A percentile compares a stretch with the other conserved stretches of the same genome.
These are phyloP conservation scores for Psittacula cyanocephala DNA, from an alignment of 2,113 vertebrate species.

Conservation along the genomic window DNA sequence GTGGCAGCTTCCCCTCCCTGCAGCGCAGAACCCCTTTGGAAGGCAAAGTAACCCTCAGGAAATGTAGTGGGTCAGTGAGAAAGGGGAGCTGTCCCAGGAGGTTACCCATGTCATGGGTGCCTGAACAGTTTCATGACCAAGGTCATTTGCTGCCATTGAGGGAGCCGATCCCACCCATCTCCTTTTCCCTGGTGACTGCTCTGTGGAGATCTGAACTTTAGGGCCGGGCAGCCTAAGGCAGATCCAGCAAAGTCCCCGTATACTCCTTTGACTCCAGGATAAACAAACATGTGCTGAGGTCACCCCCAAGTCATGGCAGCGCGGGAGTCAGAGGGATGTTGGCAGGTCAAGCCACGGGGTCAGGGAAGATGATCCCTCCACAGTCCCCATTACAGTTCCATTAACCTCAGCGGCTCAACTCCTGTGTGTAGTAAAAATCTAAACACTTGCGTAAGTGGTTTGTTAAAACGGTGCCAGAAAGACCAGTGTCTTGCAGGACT, in stretches of 20 bases:
- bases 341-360: not conserved
- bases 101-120: not conserved
- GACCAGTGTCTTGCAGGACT: slow-evolving; percentile 1
- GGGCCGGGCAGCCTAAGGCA: not conserved
- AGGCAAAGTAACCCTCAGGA: not conserved
- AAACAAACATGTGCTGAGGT: slow-evolving; percentile 42
- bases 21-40: not conserved
- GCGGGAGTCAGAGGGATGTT: not conserved
- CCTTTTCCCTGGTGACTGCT: not conserved
- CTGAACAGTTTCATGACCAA: not conserved
- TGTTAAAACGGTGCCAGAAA: not conserved
- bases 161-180: not conserved
- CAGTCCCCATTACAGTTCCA: not conserved
- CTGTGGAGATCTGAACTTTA: not conserved
- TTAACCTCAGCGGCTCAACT: slow-evolving; percentile 14
- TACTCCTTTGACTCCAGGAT: not conserved
- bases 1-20: not conserved
- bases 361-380: not conserved
- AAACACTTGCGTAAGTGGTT: slow-evolving; percentile 25
- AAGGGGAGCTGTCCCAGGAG: not conserved
- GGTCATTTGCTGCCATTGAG: not conserved
- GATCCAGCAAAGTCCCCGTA: not conserved
- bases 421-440: not conserved
- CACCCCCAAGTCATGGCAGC: not conserved
- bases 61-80: not conserved